Base-by-base conservation (phyloP, 2,113 vertebrate species). In the Mastomys coucha region DNA sequence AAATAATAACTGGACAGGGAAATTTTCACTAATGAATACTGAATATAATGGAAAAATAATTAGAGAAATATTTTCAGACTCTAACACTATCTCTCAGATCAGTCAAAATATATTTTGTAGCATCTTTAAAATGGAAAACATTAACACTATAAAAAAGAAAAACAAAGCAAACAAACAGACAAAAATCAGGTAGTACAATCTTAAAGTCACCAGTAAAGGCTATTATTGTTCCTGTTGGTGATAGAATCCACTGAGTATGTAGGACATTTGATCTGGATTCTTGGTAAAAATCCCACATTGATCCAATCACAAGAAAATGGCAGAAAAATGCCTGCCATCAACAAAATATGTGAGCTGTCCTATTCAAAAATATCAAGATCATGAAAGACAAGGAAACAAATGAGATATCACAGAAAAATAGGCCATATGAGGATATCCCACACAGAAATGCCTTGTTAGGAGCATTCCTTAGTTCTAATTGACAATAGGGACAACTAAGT, bases 181-280 rank as follows among this genome's bases (percentile, higher is more conserved):
- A 3, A 58, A 24, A n/a, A 36, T 2, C 6, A 80, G 10, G 1
- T 65, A 28, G 72, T 1, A 82, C 22, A 24, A 82, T 63, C 33
- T 91, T 93, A 89, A 26, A 10, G 24, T 58, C 26, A 20, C 26
- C 24, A 56, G 4, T 78, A 51, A 94, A 93, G 85, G 51, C 36
- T 6, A 63, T 96, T 6, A 63, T 96, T 19, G 49, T 33, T 94
- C 45, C 65, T 20, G 36, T 22, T 12, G 65, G 53, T 53, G 28
- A 67, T 91, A 94, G 16, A 53, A 90, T 58, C 58, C 53, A 73
- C 39, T 56, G 72, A 91, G 72, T 88, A 88, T 89, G 58, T 89
- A 84, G 49, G 2, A 4, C 20, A 24, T 14, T 31, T 20, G 24
- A 80, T n/a, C 39, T 58, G 24, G 72, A 65, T 56, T 91, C 65